A percentile compares a stretch with the other conserved stretches of the same genome.
Evolutionary conservation across 2,888 invertebrate genomes (phyloP).

Genomic region (Drosophila mercatorum): DNA sequence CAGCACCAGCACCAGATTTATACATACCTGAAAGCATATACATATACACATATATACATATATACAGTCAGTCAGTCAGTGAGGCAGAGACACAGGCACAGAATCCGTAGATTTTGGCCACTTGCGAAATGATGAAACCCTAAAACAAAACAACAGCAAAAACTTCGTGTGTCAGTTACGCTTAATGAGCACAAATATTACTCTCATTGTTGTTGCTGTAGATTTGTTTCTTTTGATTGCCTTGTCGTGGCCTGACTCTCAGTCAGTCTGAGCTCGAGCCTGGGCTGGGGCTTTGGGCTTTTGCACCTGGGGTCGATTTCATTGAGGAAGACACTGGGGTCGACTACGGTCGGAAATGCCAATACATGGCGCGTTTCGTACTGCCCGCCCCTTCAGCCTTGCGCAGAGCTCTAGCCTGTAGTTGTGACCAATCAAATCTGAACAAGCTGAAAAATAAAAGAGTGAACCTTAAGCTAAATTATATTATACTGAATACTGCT

Average conservation of each 20-base stretch:
- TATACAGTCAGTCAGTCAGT: too few species aligned
- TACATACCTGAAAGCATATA: background rate
- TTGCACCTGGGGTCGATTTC: conserved; percentile 61
- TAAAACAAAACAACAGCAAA: conserved; percentile 61
- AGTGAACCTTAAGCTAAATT: background rate
- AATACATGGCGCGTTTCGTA: conserved; percentile 53
- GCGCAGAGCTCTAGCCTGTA: conserved; percentile 15
- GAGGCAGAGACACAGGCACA: conserved; percentile 43
- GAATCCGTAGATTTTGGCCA: conserved; percentile 68
- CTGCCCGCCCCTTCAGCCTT: conserved; percentile 19
- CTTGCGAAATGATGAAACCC: conserved; percentile 80
- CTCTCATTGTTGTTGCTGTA: conserved; percentile 77
- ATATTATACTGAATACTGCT: background rate
- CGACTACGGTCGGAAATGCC: conserved; percentile 69
- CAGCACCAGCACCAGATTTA: conserved; percentile 31
- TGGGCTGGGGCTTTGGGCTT: background rate
- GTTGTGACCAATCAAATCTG: background rate
- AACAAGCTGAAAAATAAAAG: conserved; percentile 6
- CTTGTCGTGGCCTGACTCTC: conserved; percentile 52
- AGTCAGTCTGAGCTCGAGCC: conserved; percentile 4
- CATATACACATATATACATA: too few species aligned
- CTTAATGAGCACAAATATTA: conserved; percentile 83
- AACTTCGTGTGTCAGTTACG: conserved; percentile 83
- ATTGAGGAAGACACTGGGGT: conserved; percentile 32
- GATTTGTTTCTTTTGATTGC: conserved; percentile 76